phyloP scores from a whole-genome alignment of 2,113 vertebrate genomes.

The Tychaedon coryphoeus region DNA sequence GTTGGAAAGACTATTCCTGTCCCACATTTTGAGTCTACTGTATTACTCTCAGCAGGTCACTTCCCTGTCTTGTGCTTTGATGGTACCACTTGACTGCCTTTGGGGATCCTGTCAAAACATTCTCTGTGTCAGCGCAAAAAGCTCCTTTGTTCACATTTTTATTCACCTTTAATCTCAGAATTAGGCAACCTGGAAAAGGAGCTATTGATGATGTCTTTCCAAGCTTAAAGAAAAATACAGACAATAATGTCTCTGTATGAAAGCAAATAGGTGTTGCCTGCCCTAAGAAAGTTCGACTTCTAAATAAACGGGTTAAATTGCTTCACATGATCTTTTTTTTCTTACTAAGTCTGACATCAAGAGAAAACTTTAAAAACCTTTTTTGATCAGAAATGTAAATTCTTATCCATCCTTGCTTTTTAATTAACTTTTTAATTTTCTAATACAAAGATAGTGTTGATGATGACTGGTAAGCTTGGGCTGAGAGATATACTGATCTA shows the following conservation, averaged over 20 bases:
- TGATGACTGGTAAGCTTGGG: slow-evolving; percentile 67
- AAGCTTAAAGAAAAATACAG: background rate
- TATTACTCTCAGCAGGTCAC: background rate
- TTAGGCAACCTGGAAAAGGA: background rate
- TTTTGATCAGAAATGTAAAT: slow-evolving; percentile 72
- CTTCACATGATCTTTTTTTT: background rate
- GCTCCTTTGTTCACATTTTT: background rate
- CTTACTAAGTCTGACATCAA: background rate
- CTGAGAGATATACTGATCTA: slow-evolving; percentile 65
- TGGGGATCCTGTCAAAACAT: background rate
- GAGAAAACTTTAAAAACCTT: slow-evolving; percentile 63
- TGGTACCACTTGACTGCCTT: background rate
- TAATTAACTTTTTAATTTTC: slow-evolving; percentile 75
- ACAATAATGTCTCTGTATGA: background rate
- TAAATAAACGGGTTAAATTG: slow-evolving; percentile 3
- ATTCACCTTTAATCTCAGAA: slow-evolving; percentile 7
- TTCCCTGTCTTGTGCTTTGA: background rate
- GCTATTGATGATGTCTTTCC: background rate
- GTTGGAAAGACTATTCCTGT: background rate
- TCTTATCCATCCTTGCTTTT: slow-evolving; percentile 60
- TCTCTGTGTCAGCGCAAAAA: background rate
- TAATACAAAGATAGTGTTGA: slow-evolving; percentile 70
- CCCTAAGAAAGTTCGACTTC: background rate
- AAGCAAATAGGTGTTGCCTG: background rate
- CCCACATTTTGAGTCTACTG: background rate